Evolutionary conservation across 2,888 invertebrate genomes (phyloP).

Genomic region (Clunio marinus): DNA sequence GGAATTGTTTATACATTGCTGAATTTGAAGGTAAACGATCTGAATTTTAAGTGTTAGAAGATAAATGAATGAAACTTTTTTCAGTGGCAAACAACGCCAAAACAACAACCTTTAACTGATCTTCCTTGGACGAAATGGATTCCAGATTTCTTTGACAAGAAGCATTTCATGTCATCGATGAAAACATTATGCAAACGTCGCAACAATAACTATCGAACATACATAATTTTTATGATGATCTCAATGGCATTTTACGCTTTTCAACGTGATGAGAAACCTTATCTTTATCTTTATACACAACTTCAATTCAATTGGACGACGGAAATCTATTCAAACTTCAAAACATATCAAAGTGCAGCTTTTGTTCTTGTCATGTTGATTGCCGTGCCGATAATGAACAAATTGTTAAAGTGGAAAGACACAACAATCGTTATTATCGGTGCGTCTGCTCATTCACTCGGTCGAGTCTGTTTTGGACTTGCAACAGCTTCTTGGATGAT

Average conservation of each 20-base stretch:
- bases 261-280: slow-evolving; percentile 75
- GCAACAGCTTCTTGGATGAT: slow-evolving; percentile 57
- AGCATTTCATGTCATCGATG: slow-evolving; percentile 62
- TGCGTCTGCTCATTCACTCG: slow-evolving; percentile 63
- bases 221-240: slow-evolving; percentile 57
- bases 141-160: slow-evolving; percentile 66
- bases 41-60: slow-evolving; percentile 23
- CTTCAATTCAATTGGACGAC: slow-evolving; percentile 69
- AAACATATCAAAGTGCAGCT: slow-evolving; percentile 66
- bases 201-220: slow-evolving; percentile 56
- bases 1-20: slow-evolving; percentile 64
- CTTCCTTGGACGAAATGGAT: slow-evolving; percentile 58
- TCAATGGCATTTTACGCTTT: slow-evolving; percentile 77
- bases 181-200: slow-evolving; percentile 60
- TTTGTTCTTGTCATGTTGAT: slow-evolving; percentile 68
- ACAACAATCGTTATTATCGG: slow-evolving; percentile 71
- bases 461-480: slow-evolving; percentile 64
- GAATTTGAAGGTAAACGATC: slow-evolving; percentile 53
- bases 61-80: not conserved
- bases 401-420: slow-evolving; percentile 62
- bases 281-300: slow-evolving; percentile 70
- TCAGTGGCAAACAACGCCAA: slow-evolving; percentile 63
- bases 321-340: slow-evolving; percentile 65
- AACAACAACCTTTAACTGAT: slow-evolving; percentile 60
- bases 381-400: slow-evolving; percentile 68